Conservation (phyloP, 2,888 invertebrate genomes). For the Sesia bembeciformis region DNA sequence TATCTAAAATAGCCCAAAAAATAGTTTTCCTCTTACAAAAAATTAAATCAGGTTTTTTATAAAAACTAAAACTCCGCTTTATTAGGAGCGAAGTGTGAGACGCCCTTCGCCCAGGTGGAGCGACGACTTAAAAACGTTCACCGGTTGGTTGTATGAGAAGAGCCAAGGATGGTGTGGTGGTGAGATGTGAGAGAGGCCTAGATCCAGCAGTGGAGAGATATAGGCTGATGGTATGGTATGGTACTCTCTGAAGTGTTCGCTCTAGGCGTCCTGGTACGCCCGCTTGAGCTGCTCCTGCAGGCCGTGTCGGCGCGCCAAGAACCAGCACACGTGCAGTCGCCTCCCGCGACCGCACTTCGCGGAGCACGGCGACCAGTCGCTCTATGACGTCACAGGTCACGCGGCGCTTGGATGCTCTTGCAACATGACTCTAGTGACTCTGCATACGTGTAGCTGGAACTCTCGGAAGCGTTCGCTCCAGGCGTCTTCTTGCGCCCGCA, state of each 20-base stretch:
- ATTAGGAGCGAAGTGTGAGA: no score
- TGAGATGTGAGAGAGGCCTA: no score
- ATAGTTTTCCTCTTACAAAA: no score
- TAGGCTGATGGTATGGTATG: conserved; percentile 13
- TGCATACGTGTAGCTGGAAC: conserved; percentile 39
- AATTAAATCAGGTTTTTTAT: no score
- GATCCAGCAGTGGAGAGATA: no score
- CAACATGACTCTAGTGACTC: not conserved
- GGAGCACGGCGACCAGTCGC: conserved; percentile 87
- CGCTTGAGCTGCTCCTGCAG: conserved; percentile 35
- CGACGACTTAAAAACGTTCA: no score
- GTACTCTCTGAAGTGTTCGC: conserved; percentile 42
- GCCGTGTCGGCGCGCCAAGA: conserved; percentile 26
- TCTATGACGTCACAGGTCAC: conserved; percentile 83
- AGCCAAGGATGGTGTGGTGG: no score
- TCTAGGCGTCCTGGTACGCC: conserved; percentile 35
- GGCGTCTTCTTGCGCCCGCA: conserved; percentile 42
- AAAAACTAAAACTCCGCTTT: no score
- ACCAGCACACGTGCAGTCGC: conserved; percentile 68
- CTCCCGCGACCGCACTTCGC: conserved; percentile 85
- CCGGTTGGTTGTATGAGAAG: no score
- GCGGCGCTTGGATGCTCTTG: conserved; percentile 38
- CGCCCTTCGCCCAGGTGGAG: no score
- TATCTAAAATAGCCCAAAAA: no score
- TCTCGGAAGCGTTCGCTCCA: conserved; percentile 47